Evolutionary conservation across 2,113 vertebrate genomes (phyloP).

Genomic region (Catharus minimus): DNA sequence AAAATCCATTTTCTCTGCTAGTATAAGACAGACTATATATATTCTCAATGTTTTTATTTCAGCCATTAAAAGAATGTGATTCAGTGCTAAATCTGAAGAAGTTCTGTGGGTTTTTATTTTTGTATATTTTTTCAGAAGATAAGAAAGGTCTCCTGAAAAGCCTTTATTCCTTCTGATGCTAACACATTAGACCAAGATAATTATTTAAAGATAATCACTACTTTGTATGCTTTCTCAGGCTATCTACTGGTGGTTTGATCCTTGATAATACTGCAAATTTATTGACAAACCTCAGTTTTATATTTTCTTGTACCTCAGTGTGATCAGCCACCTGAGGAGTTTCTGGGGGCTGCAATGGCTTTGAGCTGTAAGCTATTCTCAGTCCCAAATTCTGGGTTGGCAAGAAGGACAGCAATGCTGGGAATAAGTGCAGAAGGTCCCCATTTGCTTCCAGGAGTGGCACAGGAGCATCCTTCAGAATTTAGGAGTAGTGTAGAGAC

Average conservation of each 20-base stretch:
- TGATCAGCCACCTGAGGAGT: not conserved
- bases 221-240: not conserved
- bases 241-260: not conserved
- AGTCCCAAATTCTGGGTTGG: not conserved
- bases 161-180: constrained; percentile 5
- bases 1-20: not conserved
- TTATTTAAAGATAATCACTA: not conserved
- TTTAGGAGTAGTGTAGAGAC: not conserved
- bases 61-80: not conserved
- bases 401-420: not conserved
- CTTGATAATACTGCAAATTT: not conserved
- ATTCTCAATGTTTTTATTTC: not conserved
- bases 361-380: not conserved
- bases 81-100: not conserved
- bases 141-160: constrained; percentile 3
- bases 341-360: not conserved
- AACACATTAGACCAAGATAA: not conserved
- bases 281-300: not conserved
- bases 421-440: not conserved
- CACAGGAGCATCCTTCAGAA: not conserved
- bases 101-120: not conserved
- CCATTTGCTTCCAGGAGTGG: not conserved
- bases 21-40: not conserved
- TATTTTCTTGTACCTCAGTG: not conserved
- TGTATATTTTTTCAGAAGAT: not conserved